Conservation (phyloP, 2,888 invertebrate species). For the Phlogophora meticulosa region DNA sequence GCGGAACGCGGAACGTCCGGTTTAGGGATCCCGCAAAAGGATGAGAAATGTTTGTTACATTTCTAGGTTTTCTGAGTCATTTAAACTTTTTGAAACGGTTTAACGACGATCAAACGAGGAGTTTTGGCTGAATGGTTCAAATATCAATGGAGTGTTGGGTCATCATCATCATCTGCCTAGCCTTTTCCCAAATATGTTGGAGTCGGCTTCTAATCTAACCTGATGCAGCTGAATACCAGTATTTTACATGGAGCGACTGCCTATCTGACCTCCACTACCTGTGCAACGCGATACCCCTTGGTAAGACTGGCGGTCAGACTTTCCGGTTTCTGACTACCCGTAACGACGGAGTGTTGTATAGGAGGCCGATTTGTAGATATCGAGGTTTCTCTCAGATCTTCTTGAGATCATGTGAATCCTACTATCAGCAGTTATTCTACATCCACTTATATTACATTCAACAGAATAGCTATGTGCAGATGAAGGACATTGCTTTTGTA, state of each 20-base stretch:
- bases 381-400: neutral
- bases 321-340: too few relatives aligned
- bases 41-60: slow-evolving; percentile 43
- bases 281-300: too few relatives aligned
- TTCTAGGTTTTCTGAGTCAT: slow-evolving; percentile 25
- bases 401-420: neutral
- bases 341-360: too few relatives aligned
- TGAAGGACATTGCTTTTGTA: slow-evolving; percentile 12
- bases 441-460: neutral
- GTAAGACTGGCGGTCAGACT: too few relatives aligned
- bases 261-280: too few relatives aligned
- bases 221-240: too few relatives aligned
- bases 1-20: slow-evolving; percentile 46
- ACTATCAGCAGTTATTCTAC: neutral
- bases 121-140: neutral
- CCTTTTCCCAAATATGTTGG: too few relatives aligned
- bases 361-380: neutral
- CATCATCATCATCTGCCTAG: too few relatives aligned
- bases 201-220: too few relatives aligned
- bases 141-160: neutral
- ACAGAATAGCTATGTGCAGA: neutral
- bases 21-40: slow-evolving; percentile 25
- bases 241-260: too few relatives aligned
- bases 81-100: slow-evolving; percentile 36
- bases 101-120: slow-evolving; percentile 12